Percentiles rank a stretch among this genome's conserved stretches.
Conservation (phyloP, 2,888 invertebrate species). For the Ferrisia virgata region DNA sequence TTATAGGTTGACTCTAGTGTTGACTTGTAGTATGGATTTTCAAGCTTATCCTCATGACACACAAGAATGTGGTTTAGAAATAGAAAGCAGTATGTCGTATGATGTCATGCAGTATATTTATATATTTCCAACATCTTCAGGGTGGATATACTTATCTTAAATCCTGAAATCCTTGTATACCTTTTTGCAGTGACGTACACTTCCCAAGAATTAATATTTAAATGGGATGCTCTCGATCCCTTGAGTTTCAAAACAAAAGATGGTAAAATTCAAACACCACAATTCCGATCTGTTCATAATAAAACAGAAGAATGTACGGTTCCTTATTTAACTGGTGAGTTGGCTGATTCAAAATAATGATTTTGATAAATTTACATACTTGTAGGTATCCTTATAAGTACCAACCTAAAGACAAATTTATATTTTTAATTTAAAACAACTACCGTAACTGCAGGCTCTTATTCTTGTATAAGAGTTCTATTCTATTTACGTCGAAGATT, state of each 20-base stretch:
- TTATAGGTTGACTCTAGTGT: not conserved
- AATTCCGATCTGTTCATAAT: not conserved
- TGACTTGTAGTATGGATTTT: conserved; percentile 37
- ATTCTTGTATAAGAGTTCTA: not conserved
- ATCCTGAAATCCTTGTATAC: not conserved
- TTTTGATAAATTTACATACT: not conserved
- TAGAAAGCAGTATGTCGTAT: conserved; percentile 36
- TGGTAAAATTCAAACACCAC: not conserved
- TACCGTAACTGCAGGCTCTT: not conserved
- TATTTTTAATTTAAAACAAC: not conserved
- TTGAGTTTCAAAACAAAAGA: not conserved
- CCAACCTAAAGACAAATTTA: too few relatives aligned
- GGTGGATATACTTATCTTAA: too few relatives aligned
- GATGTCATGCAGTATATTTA: not conserved
- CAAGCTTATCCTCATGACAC: conserved; percentile 35
- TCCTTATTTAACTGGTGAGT: not conserved
- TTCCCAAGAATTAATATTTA: not conserved
- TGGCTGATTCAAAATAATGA: not conserved
- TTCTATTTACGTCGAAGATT: conserved; percentile 30
- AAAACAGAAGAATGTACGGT: not conserved
- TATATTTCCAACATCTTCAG: too few relatives aligned
- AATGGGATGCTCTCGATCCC: not conserved
- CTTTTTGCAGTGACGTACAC: not conserved
- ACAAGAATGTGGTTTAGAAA: conserved; percentile 36
- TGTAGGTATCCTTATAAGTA: too few relatives aligned